Base-by-base conservation (phyloP, 2,888 invertebrate genomes). In the Pristionchus mayeri region DNA sequence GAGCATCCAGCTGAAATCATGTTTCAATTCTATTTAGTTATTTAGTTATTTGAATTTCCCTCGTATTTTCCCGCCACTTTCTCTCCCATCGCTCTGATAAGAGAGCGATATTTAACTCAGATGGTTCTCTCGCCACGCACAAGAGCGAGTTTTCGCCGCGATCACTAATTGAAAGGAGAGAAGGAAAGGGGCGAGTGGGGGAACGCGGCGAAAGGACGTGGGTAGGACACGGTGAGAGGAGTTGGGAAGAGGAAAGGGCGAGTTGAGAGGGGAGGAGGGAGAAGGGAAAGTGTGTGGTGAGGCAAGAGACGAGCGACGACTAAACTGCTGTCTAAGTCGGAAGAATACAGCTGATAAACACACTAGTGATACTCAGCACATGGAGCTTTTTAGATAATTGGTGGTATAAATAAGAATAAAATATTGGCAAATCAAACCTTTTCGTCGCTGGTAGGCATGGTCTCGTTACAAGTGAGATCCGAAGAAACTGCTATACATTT, bases 391-490 rank as follows among this genome's bases (percentile, higher is more conserved):
- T 44, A 44, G 44, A 30, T 16, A 6, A 63, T 27, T 34, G n/a
- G 16, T 24, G 21, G 27, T 11, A 24, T 27, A 40, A 78, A 48
- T 75, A 44, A 75, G 3, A 44, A 2, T n/a, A 75, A 30, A 40
- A 75, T n/a, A n/a, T n/a, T n/a, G n/a, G n/a, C n/a, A n/a, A n/a
- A n/a, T n/a, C 76, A 4, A 48, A 76, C 76, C 50, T 78, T 78
- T 50, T 78, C 76, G 30, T 78, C 76, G 21, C 50, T 50, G 76
- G 50, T 27, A 16, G 80, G 80, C 60, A 60, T 80, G 2, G 57
- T 24, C 57, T 57, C 80, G 37, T 80, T 80, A 18, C 80, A 60
- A 3, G 80, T 57, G 44, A 80, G 60, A 80, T 54, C 57, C 9
- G 80, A 37, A 30, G 48, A 40, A 60, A 80, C 24, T 57, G 27